Base-by-base conservation (phyloP, 1,140 invertebrate species). In the Apis dorsata region DNA sequence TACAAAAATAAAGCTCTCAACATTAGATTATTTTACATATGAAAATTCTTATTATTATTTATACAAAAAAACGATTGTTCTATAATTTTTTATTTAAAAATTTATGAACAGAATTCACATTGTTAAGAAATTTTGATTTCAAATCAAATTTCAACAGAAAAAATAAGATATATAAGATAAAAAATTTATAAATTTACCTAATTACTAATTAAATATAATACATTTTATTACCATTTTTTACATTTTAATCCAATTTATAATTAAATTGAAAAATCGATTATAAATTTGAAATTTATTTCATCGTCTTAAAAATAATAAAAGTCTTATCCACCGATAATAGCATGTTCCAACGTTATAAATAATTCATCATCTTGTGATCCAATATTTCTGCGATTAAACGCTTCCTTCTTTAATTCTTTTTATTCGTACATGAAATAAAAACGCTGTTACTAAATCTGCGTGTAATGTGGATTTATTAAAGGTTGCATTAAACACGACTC, bases 401-500 rank as follows among this genome's bases (percentile, higher is more conserved):
- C 9, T 12, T 13, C 55, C 49, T 17, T 19, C 51, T 60, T 65
- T 5, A 49, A 24, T 60, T 28, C 19, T 2, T 62, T 44, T 24
- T 10, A 4, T 9, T 7, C 15, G 34, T 13, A 44, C 51, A 17
- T 15, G 19, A 62, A 75, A 65, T 34, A 85, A 28, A 81, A 71
- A 85, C 53, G 49, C 60, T 62, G 71, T 62, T 72, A 73, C 69
- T 81, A 82, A 68, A 69, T 81, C 83, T 81, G 71, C 44, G 65
- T 62, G 63, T 81, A 80, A 74, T 62, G 49, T 77, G 74, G 65
- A 83, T 84, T 83, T 86, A 84, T 79, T 77, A 85, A 87, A 83
- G 72, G 77, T 81, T 85, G 84, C 69, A 71, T 73, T 85, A 89
- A 89, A 83, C 69, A 84, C 81, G 74, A 60, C 65, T 81, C 63